Base-by-base conservation (phyloP, 35 echinoderm and acorn worm genomes). In the Chiridota heheva region DNA sequence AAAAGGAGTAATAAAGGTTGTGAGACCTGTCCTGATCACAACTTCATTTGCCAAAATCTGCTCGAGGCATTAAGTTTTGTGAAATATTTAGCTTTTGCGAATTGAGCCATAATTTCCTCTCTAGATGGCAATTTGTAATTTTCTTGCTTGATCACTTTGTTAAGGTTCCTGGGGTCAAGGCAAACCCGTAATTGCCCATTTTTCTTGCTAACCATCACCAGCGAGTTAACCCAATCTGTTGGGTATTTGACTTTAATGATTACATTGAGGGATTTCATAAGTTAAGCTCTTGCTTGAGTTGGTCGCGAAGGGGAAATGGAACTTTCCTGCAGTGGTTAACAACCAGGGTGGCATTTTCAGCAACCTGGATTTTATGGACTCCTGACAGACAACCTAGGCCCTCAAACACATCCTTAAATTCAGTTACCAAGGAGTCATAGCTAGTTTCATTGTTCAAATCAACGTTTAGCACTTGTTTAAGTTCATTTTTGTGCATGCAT, bases 201-300 rank as follows among this genome's bases (percentile, higher is more conserved):
- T 17, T 83, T 83, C 41, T 88, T 81, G 26, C 28, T 44, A 4
- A 82, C 77, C 2, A 82, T 37, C 8, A 48, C 44, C 32, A 65
- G 18, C 32, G 44, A 16, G 43, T 38, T 81, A 1, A 90, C 70
- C 87, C 78, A 84, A 12, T 90, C 80, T 7, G 87, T 90, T 17
- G 80, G 88, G 15, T 31, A 36, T 46, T 60, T 27, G 34, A 61
- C 65, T 38, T 36, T 25, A 38, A 42, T 26, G 28, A 90, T 90
- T 2, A 90, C 81, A 4, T 41, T 61, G n/a, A 90, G 10, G 30
- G 56, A 30, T 63, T 77, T 40, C 88, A 90, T 85, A 10, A 59
- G 77, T 16, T 84, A 69, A 90, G 42, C 36, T 90, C 80, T 43
- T 33, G 26, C 49, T 84, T 90, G 6, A 90, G 20, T 29, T 78